Conservation (phyloP, 2,888 invertebrate species). For the Panzeria rudis region DNA sequence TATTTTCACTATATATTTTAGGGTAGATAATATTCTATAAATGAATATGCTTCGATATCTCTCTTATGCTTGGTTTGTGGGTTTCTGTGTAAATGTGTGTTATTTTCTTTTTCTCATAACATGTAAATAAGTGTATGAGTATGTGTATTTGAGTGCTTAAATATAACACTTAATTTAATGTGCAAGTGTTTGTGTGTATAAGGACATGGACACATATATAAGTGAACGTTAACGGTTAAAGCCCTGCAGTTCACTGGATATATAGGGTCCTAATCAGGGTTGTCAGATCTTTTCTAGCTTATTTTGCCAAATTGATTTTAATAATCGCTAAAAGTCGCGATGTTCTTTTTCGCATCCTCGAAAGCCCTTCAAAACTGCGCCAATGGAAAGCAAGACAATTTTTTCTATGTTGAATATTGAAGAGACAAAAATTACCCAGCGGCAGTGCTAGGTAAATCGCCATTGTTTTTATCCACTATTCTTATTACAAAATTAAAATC, state of each 20-base stretch:
- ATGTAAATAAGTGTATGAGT: slow-evolving; percentile 17
- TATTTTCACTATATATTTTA: slow-evolving; percentile 73
- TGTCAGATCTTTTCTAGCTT: no score
- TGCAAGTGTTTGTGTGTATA: slow-evolving; percentile 9
- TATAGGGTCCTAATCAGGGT: neutral
- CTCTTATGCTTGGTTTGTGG: slow-evolving; percentile 38
- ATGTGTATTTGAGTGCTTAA: slow-evolving; percentile 47
- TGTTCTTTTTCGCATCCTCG: no score
- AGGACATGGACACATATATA: neutral
- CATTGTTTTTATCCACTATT: no score
- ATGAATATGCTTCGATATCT: slow-evolving; percentile 70
- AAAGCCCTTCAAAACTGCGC: no score
- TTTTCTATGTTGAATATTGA: no score
- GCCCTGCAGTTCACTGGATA: neutral
- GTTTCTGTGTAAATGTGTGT: slow-evolving; percentile 38
- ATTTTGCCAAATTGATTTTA: no score
- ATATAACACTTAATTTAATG: slow-evolving; percentile 51
- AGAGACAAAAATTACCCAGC: no score
- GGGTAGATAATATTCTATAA: slow-evolving; percentile 69
- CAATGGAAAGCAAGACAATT: no score
- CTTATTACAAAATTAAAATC: no score
- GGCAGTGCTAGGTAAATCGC: no score
- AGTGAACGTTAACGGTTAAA: neutral
- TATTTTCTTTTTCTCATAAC: slow-evolving; percentile 14
- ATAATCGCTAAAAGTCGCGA: no score